Evolutionary conservation across 1,140 invertebrate genomes (phyloP).

Genomic region (Caerostris extrusa): DNA sequence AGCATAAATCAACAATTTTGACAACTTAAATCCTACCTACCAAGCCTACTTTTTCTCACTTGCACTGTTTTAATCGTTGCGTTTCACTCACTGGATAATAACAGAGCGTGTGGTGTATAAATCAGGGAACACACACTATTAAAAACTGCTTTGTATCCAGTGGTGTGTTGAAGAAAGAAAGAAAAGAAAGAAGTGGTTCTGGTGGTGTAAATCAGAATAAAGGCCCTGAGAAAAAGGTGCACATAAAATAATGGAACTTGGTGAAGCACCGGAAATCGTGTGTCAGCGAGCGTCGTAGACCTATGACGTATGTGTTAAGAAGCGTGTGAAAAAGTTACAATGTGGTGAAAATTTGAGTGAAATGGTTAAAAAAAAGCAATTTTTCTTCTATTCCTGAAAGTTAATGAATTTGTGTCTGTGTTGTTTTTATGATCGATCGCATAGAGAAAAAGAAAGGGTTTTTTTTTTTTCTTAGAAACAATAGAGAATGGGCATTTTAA

Average conservation of each 20-base stretch:
- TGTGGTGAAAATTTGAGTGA: background rate
- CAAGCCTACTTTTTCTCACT: conserved; percentile 31
- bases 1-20: conserved; percentile 5
- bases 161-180: background rate
- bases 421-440: conserved; percentile 8
- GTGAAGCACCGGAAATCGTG: background rate
- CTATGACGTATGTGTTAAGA: background rate
- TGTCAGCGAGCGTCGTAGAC: background rate
- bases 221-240: background rate
- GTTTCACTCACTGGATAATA: background rate
- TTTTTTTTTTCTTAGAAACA: background rate
- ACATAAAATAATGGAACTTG: background rate
- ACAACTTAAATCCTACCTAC: background rate
- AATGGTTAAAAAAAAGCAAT: background rate
- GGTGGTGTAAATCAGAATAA: background rate
- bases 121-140: background rate
- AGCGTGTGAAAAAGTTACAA: conserved; percentile 14
- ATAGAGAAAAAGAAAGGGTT: background rate
- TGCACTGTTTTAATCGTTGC: background rate
- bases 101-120: conserved; percentile 16
- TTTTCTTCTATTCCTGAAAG: background rate
- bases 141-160: background rate
- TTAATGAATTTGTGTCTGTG: background rate
- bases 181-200: background rate
- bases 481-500: background rate